Evolutionary conservation across 2,113 vertebrate genomes (phyloP).

Genomic region (Poeciliopsis occidentalis): DNA sequence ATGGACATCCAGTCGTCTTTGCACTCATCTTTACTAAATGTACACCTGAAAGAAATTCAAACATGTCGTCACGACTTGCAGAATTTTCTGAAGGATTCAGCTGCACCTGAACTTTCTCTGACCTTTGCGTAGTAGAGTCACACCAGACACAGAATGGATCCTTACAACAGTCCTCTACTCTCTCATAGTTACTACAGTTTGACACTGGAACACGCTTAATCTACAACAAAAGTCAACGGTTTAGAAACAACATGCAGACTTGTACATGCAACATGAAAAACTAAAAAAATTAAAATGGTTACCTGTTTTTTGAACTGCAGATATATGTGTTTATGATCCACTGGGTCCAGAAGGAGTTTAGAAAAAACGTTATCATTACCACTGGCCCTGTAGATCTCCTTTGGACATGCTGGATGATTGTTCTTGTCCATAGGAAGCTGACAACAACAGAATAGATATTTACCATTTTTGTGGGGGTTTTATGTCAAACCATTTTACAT

Average conservation of each 20-base stretch:
- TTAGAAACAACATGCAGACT: not conserved
- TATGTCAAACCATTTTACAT: too few relatives aligned
- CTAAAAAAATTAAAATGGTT: not conserved
- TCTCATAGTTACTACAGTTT: conserved; percentile 76
- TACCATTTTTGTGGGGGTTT: not conserved
- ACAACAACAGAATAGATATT: conserved; percentile 7
- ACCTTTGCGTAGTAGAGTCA: not conserved
- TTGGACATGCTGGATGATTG: conserved; percentile 82
- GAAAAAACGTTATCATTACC: conserved; percentile 83
- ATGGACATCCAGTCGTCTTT: conserved; percentile 66
- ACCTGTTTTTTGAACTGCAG: conserved; percentile 84
- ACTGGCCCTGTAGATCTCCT: conserved; percentile 84
- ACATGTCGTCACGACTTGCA: not conserved
- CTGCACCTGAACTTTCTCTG: too few relatives aligned
- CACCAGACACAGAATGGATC: conserved; percentile 95
- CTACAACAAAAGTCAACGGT: conserved; percentile 70
- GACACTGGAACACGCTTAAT: conserved; percentile 84
- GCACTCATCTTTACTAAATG: conserved; percentile 64
- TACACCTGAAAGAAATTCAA: conserved; percentile 59
- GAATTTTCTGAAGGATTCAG: too few relatives aligned
- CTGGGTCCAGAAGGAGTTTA: conserved; percentile 84
- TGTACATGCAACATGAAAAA: not conserved
- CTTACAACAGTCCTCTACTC: conserved; percentile 79
- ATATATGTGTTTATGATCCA: conserved; percentile 85
- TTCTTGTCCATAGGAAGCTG: conserved; percentile 87